Base-by-base conservation (phyloP, 2,797 vertebrate genomes). In the Micropoecilia bifurca region DNA sequence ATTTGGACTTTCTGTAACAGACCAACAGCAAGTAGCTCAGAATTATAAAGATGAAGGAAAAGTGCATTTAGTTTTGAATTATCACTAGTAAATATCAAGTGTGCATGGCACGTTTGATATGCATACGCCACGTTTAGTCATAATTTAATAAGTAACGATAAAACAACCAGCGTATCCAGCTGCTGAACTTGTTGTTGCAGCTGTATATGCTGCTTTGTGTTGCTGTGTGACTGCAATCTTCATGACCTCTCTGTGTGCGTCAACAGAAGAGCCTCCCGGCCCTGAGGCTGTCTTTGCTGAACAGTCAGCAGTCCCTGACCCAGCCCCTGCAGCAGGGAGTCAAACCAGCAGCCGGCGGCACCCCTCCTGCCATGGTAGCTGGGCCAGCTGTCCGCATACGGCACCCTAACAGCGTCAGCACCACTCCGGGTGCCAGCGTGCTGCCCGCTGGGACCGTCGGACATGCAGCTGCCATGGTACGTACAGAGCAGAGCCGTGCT, bases 201-300 rank as follows among this genome's bases (percentile, higher is more conserved):
- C 76, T 79, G 75, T 79, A 53, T 46, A 1, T 81, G 46, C 1
- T 57, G 18, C 82, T 84, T 79, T 75, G 57, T 76, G 79, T 82
- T 55, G 20, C 76, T 82, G 20, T 76, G 3, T 77, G 71, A 79
- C 81, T 79, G 1, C 78, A 87, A 92, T 82, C 85, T 81, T 73
- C n/a, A 71, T 90, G 81, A 68, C 83, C 87, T 83, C 63, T 77
- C 78, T 83, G 76, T 88, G 77, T 81, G 63, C 79, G 30, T 93
- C 90, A 94, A 89, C 92, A 98, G 97, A 97, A 97, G 92, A 97
- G 97, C 93, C 96, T 97, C 69, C 97, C 97, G 76, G 97, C 96
- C 81, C 89, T 97, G 89, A 94, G 97, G 91, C 93, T 97, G 92
- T 97, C 97, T 84, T 91, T 97, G 88, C 88, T 97, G 91, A 97